phyloP scores from a whole-genome alignment of 2,888 invertebrate species.

The Lottia gigantea region DNA sequence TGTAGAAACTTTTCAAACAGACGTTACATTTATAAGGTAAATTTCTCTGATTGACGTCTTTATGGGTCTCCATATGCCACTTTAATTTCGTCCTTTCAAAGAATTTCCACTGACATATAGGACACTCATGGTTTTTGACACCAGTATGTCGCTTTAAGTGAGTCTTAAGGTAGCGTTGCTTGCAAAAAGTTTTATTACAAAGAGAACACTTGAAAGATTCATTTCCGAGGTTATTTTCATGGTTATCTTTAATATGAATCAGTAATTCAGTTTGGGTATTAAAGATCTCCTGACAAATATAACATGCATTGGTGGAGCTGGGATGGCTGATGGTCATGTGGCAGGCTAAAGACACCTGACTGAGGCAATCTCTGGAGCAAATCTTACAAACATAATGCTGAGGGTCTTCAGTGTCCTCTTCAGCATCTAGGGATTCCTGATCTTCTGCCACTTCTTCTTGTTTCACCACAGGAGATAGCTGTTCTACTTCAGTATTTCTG shows the following conservation, averaged over 20 bases:
- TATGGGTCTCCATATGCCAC: constrained; percentile 37
- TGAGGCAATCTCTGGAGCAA: no score
- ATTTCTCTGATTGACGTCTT: constrained; percentile 24
- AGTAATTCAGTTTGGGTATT: no score
- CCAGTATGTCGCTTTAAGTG: constrained; percentile 36
- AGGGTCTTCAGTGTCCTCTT: constrained; percentile 13
- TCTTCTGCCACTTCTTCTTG: constrained; percentile 15
- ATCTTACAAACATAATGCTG: not conserved
- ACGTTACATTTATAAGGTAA: constrained; percentile 31
- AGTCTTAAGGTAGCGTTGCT: constrained; percentile 33
- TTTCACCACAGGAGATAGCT: not conserved
- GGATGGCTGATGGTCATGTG: no score
- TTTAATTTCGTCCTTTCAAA: constrained; percentile 34
- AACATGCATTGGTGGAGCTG: not conserved
- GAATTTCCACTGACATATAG: constrained; percentile 34
- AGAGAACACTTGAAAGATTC: constrained; percentile 18
- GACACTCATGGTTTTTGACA: constrained; percentile 31
- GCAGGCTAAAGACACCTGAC: no score
- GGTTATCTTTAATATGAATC: no score
- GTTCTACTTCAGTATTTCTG: not conserved
- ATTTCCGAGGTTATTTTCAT: no score
- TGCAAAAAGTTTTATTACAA: constrained; percentile 32
- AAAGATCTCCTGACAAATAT: no score
- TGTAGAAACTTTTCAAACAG: constrained; percentile 37
- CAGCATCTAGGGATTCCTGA: constrained; percentile 11